Conservation (phyloP, 2,888 invertebrate genomes). For the Drosophila paranaensis region DNA sequence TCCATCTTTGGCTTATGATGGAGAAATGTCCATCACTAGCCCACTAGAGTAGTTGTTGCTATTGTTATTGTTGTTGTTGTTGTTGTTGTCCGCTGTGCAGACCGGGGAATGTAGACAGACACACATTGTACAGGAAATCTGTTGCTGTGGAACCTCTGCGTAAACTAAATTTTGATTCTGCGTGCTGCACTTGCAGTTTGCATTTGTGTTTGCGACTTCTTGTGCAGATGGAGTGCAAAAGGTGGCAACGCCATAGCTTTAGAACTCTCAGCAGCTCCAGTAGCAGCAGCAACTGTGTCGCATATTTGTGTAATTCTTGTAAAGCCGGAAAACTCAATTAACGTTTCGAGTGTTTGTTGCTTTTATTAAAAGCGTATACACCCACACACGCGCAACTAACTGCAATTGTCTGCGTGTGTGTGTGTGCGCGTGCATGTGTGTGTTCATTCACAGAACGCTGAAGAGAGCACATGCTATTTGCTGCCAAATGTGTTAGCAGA, state of each 20-base stretch:
- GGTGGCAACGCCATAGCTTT: slow-evolving; percentile 44
- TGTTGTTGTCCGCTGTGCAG: slow-evolving; percentile 54
- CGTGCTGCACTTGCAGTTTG: slow-evolving; percentile 70
- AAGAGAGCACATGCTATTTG: slow-evolving; percentile 19
- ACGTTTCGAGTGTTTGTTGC: slow-evolving; percentile 62
- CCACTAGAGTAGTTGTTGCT: slow-evolving; percentile 39
- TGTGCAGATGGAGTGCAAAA: slow-evolving; percentile 16
- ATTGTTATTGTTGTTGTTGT: slow-evolving; percentile 51
- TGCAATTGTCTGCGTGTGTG: slow-evolving; percentile 32
- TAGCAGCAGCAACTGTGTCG: slow-evolving; percentile 20
- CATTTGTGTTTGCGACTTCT: slow-evolving; percentile 14
- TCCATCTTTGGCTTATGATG: neutral
- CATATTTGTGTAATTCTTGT: slow-evolving; percentile 59
- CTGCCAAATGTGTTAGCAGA: slow-evolving; percentile 14
- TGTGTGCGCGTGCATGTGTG: slow-evolving; percentile 10
- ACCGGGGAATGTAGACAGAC: slow-evolving; percentile 64
- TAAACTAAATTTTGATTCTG: slow-evolving; percentile 69
- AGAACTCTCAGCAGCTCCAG: neutral
- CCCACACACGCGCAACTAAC: slow-evolving; percentile 38
- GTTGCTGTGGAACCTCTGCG: slow-evolving; percentile 67
- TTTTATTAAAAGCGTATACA: slow-evolving; percentile 62
- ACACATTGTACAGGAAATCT: slow-evolving; percentile 73
- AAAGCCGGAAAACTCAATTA: slow-evolving; percentile 77
- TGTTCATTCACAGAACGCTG: slow-evolving; percentile 54
- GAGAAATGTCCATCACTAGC: slow-evolving; percentile 13